A percentile compares a stretch with the other conserved stretches of the same genome.
Evolutionary conservation across 2,888 invertebrate genomes (phyloP).

Genomic region (Ophraella communa): DNA sequence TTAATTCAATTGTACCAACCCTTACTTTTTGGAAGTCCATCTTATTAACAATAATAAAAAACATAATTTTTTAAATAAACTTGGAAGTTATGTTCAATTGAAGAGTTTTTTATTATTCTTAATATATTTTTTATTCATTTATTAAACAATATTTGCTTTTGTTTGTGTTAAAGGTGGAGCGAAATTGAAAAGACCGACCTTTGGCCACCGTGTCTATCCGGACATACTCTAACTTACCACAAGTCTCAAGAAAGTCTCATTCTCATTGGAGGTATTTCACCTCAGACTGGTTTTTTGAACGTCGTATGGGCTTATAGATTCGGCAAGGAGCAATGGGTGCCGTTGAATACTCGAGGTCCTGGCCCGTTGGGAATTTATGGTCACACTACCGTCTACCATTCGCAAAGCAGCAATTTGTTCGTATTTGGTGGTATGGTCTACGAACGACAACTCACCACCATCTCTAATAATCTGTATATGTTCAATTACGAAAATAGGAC

Average conservation of each 20-base stretch:
- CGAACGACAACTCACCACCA: conserved; percentile 64
- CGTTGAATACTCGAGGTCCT: conserved; percentile 73
- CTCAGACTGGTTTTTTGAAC: conserved; percentile 75
- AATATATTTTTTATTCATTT: too few species aligned
- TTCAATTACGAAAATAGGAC: conserved; percentile 77
- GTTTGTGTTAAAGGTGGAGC: conserved; percentile 66
- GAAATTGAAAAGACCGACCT: conserved; percentile 66
- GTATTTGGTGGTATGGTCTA: conserved; percentile 88
- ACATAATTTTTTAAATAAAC: too few species aligned
- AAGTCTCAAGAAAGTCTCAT: conserved; percentile 78
- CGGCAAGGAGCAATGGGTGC: conserved; percentile 73
- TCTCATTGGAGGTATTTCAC: conserved; percentile 86
- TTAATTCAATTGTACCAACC: too few species aligned
- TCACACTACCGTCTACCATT: conserved; percentile 87
- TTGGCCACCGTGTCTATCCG: conserved; percentile 80
- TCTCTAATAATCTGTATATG: conserved; percentile 80
- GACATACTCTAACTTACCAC: conserved; percentile 86
- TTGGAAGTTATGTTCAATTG: too few species aligned
- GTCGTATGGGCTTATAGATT: conserved; percentile 83
- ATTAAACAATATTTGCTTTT: not conserved
- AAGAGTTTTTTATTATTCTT: too few species aligned
- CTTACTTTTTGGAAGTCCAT: too few species aligned
- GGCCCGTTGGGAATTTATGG: conserved; percentile 85
- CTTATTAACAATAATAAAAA: too few species aligned
- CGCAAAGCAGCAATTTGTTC: conserved; percentile 81